phyloP scores from a whole-genome alignment of 2,113 vertebrate genomes.

The Salvelinus sp. region DNA sequence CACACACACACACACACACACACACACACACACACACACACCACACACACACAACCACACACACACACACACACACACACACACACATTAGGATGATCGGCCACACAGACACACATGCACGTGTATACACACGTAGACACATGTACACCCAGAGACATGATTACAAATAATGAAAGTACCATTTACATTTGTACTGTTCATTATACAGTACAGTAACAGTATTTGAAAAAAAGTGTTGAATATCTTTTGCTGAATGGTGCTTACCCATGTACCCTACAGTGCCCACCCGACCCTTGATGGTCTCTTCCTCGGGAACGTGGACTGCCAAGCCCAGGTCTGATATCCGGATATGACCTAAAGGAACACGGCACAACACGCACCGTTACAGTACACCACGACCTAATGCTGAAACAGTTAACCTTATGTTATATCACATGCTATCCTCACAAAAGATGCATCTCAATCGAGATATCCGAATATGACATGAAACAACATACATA shows the following conservation, averaged over 20 bases:
- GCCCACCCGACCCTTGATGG: constrained; percentile 93
- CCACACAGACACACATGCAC: constrained; percentile 7
- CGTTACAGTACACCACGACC: neutral
- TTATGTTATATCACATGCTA: no score
- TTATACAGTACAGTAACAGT: no score
- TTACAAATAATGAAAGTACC: no score
- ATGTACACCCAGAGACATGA: constrained; percentile 14
- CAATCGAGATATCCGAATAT: constrained; percentile 87
- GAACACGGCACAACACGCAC: constrained; percentile 12
- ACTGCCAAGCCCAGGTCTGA: constrained; percentile 95
- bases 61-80: constrained; percentile 12
- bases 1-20: constrained; percentile 4
- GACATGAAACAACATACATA: constrained; percentile 71
- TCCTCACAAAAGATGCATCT: no score
- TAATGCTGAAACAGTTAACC: neutral
- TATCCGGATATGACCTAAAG: constrained; percentile 94
- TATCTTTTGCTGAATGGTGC: constrained; percentile 43
- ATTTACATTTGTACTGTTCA: neutral
- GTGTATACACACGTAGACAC: constrained; percentile 8
- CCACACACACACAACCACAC: constrained; percentile 5
- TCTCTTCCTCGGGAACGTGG: constrained; percentile 88
- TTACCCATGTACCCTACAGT: constrained; percentile 99
- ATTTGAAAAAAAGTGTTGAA: neutral
- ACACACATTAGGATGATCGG: neutral
- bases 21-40: constrained; percentile 10